A percentile compares a stretch with the other conserved stretches of the same genome.
Evolutionary conservation across 2,888 invertebrate genomes (phyloP).

Genomic region (Agrypnus murinus): DNA sequence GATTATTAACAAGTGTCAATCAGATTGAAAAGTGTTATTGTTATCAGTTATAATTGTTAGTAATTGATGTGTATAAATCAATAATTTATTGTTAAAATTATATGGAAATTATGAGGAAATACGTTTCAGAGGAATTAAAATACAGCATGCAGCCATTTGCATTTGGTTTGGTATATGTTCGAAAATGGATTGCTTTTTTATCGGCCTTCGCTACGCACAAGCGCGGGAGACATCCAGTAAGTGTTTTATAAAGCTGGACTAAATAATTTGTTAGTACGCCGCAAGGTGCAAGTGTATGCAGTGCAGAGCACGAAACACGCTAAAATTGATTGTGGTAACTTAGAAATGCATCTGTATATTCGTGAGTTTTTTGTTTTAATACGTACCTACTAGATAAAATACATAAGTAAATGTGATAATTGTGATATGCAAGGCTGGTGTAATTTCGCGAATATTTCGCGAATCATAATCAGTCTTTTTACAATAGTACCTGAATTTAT

Average conservation of each 20-base stretch:
- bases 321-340: constrained; percentile 58
- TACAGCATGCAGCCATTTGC: too few species aligned
- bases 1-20: too few species aligned
- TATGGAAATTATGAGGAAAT: too few species aligned
- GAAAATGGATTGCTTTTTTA: constrained; percentile 36
- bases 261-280: constrained; percentile 52
- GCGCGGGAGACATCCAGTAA: constrained; percentile 49
- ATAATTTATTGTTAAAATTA: too few species aligned
- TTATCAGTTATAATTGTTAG: too few species aligned
- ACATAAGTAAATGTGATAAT: constrained; percentile 57
- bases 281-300: constrained; percentile 54
- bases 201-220: constrained; percentile 48
- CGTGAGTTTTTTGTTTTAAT: constrained; percentile 56
- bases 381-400: constrained; percentile 48
- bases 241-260: constrained; percentile 47
- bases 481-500: constrained; percentile 55
- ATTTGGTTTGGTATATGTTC: neutral
- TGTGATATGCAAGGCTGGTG: constrained; percentile 59
- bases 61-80: too few species aligned
- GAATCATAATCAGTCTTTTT: constrained; percentile 56
- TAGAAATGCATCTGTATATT: constrained; percentile 55
- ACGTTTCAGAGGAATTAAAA: too few species aligned
- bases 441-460: constrained; percentile 57
- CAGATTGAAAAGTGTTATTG: too few species aligned
- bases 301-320: constrained; percentile 52